These are phyloP conservation scores for Chrysochloris asiatica DNA, from an alignment of 2,113 vertebrate species.

Conservation along the genomic window DNA sequence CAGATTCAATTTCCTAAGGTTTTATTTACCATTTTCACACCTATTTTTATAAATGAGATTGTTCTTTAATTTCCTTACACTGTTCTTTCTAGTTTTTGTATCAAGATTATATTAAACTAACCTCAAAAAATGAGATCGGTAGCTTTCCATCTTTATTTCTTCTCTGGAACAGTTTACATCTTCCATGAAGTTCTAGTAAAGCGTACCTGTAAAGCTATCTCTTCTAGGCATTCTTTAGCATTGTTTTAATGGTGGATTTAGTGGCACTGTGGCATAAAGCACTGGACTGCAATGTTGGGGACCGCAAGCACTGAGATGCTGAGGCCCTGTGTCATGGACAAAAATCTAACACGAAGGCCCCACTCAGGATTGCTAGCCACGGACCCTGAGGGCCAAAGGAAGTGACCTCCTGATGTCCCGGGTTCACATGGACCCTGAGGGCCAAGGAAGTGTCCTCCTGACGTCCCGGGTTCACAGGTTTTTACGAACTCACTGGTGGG, in stretches of 20 bases:
- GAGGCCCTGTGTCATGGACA: no score
- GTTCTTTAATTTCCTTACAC: background rate
- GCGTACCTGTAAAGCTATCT: background rate
- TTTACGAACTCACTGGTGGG: no score
- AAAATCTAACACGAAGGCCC: no score
- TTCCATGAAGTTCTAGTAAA: background rate
- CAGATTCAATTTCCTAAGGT: background rate
- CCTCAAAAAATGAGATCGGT: background rate
- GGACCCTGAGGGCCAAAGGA: no score
- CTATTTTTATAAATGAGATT: background rate
- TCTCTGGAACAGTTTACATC: background rate
- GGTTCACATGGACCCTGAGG: no score
- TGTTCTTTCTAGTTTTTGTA: background rate
- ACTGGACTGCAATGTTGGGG: no score
- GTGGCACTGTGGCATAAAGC: background rate
- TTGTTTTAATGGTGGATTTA: background rate
- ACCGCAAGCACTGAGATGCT: no score
- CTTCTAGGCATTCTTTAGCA: background rate
- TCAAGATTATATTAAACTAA: background rate
- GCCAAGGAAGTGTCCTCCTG: no score
- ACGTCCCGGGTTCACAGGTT: no score
- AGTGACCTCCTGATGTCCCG: no score
- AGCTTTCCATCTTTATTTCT: background rate
- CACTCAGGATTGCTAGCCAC: no score
- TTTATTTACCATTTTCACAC: background rate